A percentile compares a stretch with the other conserved stretches of the same genome.
phyloP scores from a whole-genome alignment of 2,888 invertebrate species.

The Euproctis similis region DNA sequence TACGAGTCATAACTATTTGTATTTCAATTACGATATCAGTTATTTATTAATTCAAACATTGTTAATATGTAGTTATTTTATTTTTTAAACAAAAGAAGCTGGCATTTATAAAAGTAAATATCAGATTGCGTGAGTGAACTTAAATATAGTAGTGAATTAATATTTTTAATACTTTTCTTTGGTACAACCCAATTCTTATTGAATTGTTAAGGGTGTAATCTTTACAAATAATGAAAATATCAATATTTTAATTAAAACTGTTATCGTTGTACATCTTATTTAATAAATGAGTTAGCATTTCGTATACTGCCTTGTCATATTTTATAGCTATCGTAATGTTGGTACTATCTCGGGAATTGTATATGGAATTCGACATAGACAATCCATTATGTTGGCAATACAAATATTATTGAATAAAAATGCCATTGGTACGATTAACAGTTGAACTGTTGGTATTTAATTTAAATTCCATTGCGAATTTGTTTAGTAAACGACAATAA shows the following conservation, averaged over 20 bases:
- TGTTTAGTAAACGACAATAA: slow-evolving; percentile 21
- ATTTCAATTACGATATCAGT: slow-evolving; percentile 1
- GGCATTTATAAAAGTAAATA: no score
- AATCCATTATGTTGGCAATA: background rate
- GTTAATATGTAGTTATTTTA: background rate
- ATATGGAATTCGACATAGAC: background rate
- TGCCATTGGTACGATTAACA: slow-evolving; percentile 18
- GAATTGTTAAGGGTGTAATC: background rate
- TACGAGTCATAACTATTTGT: background rate
- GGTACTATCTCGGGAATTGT: no score
- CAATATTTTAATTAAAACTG: background rate
- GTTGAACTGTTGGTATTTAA: slow-evolving; percentile 23
- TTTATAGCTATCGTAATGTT: no score
- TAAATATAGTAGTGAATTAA: no score
- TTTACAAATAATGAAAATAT: background rate
- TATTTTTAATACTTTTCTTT: background rate
- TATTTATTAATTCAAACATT: slow-evolving; percentile 1
- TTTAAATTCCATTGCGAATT: slow-evolving; percentile 37
- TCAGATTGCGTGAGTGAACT: no score
- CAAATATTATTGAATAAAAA: slow-evolving; percentile 17
- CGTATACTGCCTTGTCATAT: background rate
- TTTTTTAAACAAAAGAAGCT: slow-evolving; percentile 1
- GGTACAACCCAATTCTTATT: background rate
- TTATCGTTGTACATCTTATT: background rate
- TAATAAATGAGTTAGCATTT: no score